These are phyloP conservation scores for Macrosteles quadrilineatus DNA, from an alignment of 1,140 invertebrate genomes.

Conservation along the genomic window DNA sequence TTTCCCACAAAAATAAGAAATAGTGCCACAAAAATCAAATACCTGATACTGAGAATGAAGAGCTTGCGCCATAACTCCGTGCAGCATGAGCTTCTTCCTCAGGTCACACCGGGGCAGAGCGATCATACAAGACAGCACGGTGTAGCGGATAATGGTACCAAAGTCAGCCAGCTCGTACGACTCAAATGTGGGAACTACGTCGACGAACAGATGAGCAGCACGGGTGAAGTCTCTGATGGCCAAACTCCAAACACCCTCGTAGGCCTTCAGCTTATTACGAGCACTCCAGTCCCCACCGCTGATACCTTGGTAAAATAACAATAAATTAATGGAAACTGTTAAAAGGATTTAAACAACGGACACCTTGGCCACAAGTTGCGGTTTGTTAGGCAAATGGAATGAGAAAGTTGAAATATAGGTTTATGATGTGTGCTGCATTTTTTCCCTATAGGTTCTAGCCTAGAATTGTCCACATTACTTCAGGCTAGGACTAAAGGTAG, in stretches of 20 bases:
- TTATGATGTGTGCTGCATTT: too few species aligned
- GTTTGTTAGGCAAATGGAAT: too few species aligned
- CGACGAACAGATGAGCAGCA: conserved; percentile 93
- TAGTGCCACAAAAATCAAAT: too few species aligned
- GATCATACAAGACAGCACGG: conserved; percentile 45
- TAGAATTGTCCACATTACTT: too few species aligned
- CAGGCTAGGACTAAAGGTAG: too few species aligned
- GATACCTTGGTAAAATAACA: conserved; percentile 57
- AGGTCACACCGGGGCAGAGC: conserved; percentile 46
- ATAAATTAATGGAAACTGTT: background rate
- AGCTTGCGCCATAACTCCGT: conserved; percentile 57
- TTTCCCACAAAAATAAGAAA: too few species aligned
- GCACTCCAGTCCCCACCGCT: conserved; percentile 99
- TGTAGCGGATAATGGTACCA: conserved; percentile 48
- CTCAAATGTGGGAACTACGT: conserved; percentile 99
- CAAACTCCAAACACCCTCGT: conserved; percentile 94
- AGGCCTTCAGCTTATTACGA: conserved; percentile 94
- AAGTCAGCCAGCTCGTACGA: conserved; percentile 98
- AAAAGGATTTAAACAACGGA: background rate
- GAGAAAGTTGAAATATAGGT: too few species aligned
- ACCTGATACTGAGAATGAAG: conserved; percentile 60
- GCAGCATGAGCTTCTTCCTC: conserved; percentile 47
- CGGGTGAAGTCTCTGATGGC: conserved; percentile 95
- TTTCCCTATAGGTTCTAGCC: too few species aligned
- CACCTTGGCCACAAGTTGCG: too few species aligned